Base-by-base conservation (phyloP, 2,113 vertebrate species). In the Hippocampus mohnikei region DNA sequence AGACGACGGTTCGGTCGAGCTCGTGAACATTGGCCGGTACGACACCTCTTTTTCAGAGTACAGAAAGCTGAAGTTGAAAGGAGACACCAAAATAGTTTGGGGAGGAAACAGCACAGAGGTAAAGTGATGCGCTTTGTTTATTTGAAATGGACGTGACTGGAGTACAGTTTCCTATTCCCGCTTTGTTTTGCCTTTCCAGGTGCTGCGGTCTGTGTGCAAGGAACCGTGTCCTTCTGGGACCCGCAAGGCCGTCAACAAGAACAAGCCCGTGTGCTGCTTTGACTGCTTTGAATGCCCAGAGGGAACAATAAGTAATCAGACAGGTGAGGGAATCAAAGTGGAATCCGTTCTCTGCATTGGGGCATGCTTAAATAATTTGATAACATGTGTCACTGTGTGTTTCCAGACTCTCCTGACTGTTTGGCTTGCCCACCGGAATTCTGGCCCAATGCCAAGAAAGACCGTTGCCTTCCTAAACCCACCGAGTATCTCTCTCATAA, bases 221-320 rank as follows among this genome's bases (percentile, higher is more conserved):
- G 87, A 91, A 9, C 86, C 87, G 0, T 93, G 91, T 55, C 79
- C 50, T 27, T 79, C 86, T 9, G 91, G 91, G 62, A 88, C 85
- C 27, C 84, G 87, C 23, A 92, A 90, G 64, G 89, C 88, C 25
- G 66, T 81, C 15, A 86, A 88, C 56, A 91, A 88, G 77, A 77
- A 80, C 18, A 88, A 81, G 69, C 88, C 89, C 6, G 80, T 90
- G 40, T 92, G 90, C 81, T 92, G 91, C 79, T 92, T 92, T 64
- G 90, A 92, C 73, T 92, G 90, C 65, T 77, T 92, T 72, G 44
- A 82, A 18, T 93, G 91, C 64, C 83, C 88, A 0, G 85, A 93
- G 46, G 89, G 91, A 66, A 85, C 85, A 72, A 87, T 92, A 61
- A 92, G 89, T 61, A 92, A 91, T 75, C 66, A 89, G 67, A 90